phyloP scores from a whole-genome alignment of 2,113 vertebrate genomes.

The Laticauda colubrina region DNA sequence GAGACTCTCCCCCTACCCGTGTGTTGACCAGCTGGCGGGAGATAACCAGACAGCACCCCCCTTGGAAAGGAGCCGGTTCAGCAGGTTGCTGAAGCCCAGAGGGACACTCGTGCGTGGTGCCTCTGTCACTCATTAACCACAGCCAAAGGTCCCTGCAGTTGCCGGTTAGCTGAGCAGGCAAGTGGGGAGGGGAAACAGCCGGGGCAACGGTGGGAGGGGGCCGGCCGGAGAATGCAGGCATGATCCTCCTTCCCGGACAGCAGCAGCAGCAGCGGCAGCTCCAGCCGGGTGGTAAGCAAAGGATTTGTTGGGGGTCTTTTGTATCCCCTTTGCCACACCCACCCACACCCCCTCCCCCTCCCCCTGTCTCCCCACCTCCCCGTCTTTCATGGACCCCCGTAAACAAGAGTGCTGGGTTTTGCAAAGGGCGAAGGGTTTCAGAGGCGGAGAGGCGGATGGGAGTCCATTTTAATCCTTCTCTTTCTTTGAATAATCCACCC shows the following conservation, averaged over 20 bases:
- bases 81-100: not conserved
- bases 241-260: no score
- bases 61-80: not conserved
- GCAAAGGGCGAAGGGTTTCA: no score
- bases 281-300: not conserved
- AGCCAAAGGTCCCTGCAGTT: constrained; percentile 28
- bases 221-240: not conserved
- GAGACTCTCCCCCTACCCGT: not conserved
- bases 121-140: constrained; percentile 43
- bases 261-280: not conserved
- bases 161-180: not conserved
- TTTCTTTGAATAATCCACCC: not conserved
- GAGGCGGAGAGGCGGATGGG: not conserved
- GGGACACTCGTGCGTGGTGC: not conserved
- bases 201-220: not conserved
- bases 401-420: rapidly evolving
- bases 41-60: not conserved
- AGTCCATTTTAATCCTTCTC: not conserved
- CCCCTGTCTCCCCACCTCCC: rapidly evolving
- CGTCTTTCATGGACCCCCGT: not conserved
- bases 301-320: not conserved
- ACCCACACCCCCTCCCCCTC: not conserved
- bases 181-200: not conserved
- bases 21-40: no score
- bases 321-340: not conserved